Evolutionary conservation across 2,888 invertebrate species (phyloP), one percentile per base, ranked within the genome.

Genomic region (Ditylenchus weischeri): DNA sequence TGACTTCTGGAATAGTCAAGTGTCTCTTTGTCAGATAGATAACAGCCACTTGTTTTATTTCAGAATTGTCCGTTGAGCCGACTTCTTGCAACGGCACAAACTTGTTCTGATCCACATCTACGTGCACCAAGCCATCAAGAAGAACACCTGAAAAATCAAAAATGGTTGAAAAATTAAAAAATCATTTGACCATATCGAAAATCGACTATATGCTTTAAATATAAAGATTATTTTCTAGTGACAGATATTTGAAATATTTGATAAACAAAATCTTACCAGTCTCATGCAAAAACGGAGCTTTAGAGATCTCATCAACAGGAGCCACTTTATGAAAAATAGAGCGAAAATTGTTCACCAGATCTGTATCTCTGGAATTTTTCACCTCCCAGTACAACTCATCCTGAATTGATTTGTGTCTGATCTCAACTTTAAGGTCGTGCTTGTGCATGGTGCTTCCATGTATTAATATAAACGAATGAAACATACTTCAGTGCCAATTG

Each of bases 91-190:
- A 29, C 15, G 65, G 62, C 19, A 65, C 23, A 3, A 65, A 23
- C 18, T 65, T 50, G 6, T 36, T n/a, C 36, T 58, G 36, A 23
- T n/a, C 49, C 21, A 47, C 15, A 35, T 65, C 62, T 48, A 65
- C 65, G 62, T 60, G 59, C n/a, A 58, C 58, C 43, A 58, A 60
- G 38, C 65, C 65, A 35, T 65, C 65, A 43, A 65, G 36, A 36
- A 65, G 54, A 15, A 50, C 48, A 43, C 65, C 65, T 47, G 49
- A 54, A n/a, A 59, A 60, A 58, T 50, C 23, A 48, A 62, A 21
- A 8, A 11, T 13, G 6, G 43, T 43, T 43, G 2, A 43, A 43
- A 15, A 43, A 43, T 43, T 15, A 29, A 29, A 29, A 29, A 29
- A 29, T n/a, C n/a, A n/a, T n/a, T n/a, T n/a, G n/a, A n/a, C n/a